These are phyloP conservation scores for Beaufortia kweichowensis DNA, from an alignment of 2,113 vertebrate genomes.

Conservation along the genomic window DNA sequence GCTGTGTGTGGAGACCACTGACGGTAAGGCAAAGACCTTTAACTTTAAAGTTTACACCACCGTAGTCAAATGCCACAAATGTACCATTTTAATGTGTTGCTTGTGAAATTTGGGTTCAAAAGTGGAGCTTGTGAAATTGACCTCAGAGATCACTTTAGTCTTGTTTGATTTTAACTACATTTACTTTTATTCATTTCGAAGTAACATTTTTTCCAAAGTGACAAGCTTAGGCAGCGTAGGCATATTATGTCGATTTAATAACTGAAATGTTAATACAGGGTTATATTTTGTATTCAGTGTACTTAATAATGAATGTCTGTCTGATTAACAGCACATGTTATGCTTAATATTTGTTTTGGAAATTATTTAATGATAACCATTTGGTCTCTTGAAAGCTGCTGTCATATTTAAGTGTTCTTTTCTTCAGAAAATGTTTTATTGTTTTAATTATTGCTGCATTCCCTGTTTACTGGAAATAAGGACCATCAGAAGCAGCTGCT, in stretches of 20 bases:
- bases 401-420: constrained; percentile 11
- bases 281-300: constrained; percentile 8
- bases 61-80: too few relatives aligned
- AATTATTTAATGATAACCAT: constrained; percentile 20
- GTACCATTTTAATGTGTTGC: too few relatives aligned
- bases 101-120: too few relatives aligned
- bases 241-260: not conserved
- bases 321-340: not conserved
- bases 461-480: constrained; percentile 8
- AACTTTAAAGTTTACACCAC: not conserved
- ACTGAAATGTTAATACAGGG: not conserved
- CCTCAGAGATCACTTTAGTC: too few relatives aligned
- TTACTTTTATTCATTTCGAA: too few relatives aligned
- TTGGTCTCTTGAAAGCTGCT: not conserved
- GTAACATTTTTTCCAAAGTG: too few relatives aligned
- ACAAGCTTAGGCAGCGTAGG: not conserved
- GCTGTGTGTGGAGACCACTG: constrained; percentile 88
- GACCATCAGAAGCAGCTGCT: constrained; percentile 7
- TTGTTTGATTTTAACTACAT: too few relatives aligned
- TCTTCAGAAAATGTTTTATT: constrained; percentile 18
- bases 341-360: constrained; percentile 1
- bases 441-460: constrained; percentile 20
- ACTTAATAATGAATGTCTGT: not conserved
- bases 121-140: too few relatives aligned
- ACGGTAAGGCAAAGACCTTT: constrained; percentile 84